These are phyloP conservation scores for Phoenicopterus ruber DNA, from an alignment of 2,113 vertebrate species.

Conservation along the genomic window DNA sequence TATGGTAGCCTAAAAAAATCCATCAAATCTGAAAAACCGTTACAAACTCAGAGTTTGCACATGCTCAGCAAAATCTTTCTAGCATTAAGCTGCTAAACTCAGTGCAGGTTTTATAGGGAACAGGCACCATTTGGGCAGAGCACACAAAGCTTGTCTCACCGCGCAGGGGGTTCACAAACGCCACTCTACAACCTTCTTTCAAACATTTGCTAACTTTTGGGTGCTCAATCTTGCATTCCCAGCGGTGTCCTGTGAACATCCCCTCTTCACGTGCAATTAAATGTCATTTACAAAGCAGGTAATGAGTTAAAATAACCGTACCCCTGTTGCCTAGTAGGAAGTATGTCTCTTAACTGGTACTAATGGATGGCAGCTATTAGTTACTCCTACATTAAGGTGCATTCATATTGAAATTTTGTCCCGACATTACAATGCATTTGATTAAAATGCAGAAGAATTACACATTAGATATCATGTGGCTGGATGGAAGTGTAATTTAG, in stretches of 20 bases:
- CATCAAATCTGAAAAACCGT: background rate
- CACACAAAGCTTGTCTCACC: background rate
- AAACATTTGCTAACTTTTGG: background rate
- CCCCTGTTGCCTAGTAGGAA: background rate
- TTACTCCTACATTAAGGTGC: conserved; percentile 53
- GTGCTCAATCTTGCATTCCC: background rate
- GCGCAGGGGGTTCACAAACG: background rate
- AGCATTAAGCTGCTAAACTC: background rate
- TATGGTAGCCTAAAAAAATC: background rate
- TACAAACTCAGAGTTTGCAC: background rate
- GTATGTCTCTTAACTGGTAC: conserved; percentile 16
- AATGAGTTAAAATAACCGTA: conserved; percentile 5
- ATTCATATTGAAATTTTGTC: conserved; percentile 56
- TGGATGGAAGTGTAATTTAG: conserved; percentile 35
- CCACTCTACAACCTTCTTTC: background rate
- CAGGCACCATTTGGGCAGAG: background rate
- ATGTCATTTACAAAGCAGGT: conserved; percentile 20
- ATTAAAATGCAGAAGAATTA: conserved; percentile 58
- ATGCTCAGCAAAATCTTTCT: background rate
- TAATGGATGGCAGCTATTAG: conserved; percentile 42
- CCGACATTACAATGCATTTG: conserved; percentile 39
- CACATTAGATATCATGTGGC: conserved; percentile 29
- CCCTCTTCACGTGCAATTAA: background rate
- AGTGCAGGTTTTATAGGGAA: background rate
- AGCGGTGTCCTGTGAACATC: background rate